A percentile compares a stretch with the other conserved stretches of the same genome.
These are phyloP conservation scores for Emydoidea blandingii DNA, from an alignment of 2,797 vertebrate species.

Conservation along the genomic window DNA sequence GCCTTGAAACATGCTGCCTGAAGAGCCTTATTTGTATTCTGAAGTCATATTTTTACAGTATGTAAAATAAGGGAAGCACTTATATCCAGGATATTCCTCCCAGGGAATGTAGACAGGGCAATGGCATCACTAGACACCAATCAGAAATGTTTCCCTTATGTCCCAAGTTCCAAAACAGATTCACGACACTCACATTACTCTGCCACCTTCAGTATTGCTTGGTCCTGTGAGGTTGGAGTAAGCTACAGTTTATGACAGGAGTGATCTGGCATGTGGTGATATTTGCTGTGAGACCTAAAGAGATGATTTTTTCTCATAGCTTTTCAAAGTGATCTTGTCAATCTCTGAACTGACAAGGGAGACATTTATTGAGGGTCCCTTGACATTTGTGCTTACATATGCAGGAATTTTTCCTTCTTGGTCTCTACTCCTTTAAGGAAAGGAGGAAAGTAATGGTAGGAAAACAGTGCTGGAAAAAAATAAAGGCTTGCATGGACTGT, in stretches of 20 bases:
- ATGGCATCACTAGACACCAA: slow-evolving; percentile 26
- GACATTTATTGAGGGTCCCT: slow-evolving; percentile 55
- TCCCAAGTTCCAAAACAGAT: slow-evolving; percentile 46
- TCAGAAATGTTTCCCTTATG: accelerated
- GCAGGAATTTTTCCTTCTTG: not conserved
- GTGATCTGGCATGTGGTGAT: slow-evolving; percentile 9
- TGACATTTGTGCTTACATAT: slow-evolving; percentile 24
- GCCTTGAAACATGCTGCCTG: slow-evolving; percentile 32
- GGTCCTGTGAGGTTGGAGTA: slow-evolving; percentile 12
- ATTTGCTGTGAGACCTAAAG: slow-evolving; percentile 30
- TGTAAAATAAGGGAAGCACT: slow-evolving; percentile 20
- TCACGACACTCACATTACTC: slow-evolving; percentile 27
- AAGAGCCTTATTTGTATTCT: slow-evolving; percentile 37
- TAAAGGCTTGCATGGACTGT: not conserved
- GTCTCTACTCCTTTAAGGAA: slow-evolving; percentile 45
- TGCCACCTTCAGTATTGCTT: not conserved
- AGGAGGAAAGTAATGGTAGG: slow-evolving; percentile 17
- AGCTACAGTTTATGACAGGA: not conserved
- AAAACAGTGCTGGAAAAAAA: not conserved
- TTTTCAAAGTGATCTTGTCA: slow-evolving; percentile 31
- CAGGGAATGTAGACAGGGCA: slow-evolving; percentile 9
- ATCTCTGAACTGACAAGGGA: slow-evolving; percentile 49
- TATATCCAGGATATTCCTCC: slow-evolving; percentile 21
- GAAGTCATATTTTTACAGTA: slow-evolving; percentile 49
- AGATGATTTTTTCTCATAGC: slow-evolving; percentile 21